Evolutionary conservation across 1,140 invertebrate species (phyloP).

Genomic region (Apis laboriosa): DNA sequence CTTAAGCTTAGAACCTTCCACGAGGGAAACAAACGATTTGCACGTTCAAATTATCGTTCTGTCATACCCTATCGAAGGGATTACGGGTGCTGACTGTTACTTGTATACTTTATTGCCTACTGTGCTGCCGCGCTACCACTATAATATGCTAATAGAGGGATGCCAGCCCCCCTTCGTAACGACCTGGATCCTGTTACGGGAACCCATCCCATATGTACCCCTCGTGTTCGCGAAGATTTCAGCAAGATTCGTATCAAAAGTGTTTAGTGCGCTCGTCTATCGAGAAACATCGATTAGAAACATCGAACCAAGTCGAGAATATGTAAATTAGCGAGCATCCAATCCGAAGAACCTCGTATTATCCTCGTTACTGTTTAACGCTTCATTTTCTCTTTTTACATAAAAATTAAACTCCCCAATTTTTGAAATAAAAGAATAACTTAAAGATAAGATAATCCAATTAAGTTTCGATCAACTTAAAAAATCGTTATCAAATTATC

Average conservation of each 20-base stretch:
- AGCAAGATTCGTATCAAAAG: conserved; percentile 32
- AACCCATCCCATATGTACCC: conserved; percentile 43
- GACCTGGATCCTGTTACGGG: conserved; percentile 60
- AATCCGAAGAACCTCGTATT: neutral
- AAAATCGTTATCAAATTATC: too few relatives aligned
- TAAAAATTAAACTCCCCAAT: too few relatives aligned
- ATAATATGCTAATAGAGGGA: conserved; percentile 70
- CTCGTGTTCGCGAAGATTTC: conserved; percentile 44
- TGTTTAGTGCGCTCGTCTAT: conserved; percentile 22
- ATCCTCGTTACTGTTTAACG: neutral
- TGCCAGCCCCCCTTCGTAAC: conserved; percentile 49
- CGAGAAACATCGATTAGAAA: conserved; percentile 1
- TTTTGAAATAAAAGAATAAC: too few relatives aligned
- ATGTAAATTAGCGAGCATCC: neutral
- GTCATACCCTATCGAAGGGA: conserved; percentile 41
- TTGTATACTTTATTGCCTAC: conserved; percentile 61
- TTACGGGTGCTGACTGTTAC: conserved; percentile 60
- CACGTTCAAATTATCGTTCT: conserved; percentile 42
- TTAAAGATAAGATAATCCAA: too few relatives aligned
- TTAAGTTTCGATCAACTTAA: too few relatives aligned
- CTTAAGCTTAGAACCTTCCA: neutral
- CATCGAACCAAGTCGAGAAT: neutral
- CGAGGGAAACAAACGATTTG: conserved; percentile 48
- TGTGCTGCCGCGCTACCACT: conserved; percentile 19
- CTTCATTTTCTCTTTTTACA: neutral